Base-by-base conservation (phyloP, 2,888 invertebrate genomes). In the Pharmacophagus antenor region DNA sequence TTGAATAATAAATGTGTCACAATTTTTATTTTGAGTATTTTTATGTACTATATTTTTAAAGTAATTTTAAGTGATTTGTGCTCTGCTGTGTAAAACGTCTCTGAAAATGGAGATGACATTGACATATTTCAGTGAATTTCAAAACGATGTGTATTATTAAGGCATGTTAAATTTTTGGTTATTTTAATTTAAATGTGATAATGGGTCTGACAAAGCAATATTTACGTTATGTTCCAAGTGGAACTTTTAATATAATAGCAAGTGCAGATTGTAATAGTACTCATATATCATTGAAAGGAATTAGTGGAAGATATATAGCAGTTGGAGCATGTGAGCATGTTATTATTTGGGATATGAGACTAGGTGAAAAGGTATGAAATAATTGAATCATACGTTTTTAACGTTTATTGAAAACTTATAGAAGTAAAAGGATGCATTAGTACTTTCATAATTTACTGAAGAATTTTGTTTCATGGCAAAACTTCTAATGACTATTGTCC, bases 201-300 rank as follows among this genome's bases (percentile, higher is more conserved):
- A 97, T 97, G 97, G 97, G 96, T 54, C 86, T 97, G 58, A 97
- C 98, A 8, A 98, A 97, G 77, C 97, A 99, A 87, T 99, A 99
- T 92, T 92, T 98, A 67, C 94, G 97, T 54, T 99, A 96, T 80
- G 93, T 93, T 23, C 94, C 96, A 1, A 93, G 94, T 62, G 97
- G 96, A 8, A 94, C 95, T 63, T 97, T 98, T 79, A 98, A 98
- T 79, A 93, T 98, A 48, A 95, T 99, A 61, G 94, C 95, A 4
- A 95, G 95, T 81, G 85, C 93, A 23, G 93, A 95, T 64, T 95
- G 97, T 66, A 98, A 98, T 84, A 91, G 95, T 31, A 92, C 93
- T 57, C 97, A 97, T 82, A 93, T 98, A 1, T 94, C 95, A 42
- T 86, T 95, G 61, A 93, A 95, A 70, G 94, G 94, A 52, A 93